A percentile compares a stretch with the other conserved stretches of the same genome.
Conservation (phyloP, 2,888 invertebrate genomes). For the Zhuqinia jingwanae region DNA sequence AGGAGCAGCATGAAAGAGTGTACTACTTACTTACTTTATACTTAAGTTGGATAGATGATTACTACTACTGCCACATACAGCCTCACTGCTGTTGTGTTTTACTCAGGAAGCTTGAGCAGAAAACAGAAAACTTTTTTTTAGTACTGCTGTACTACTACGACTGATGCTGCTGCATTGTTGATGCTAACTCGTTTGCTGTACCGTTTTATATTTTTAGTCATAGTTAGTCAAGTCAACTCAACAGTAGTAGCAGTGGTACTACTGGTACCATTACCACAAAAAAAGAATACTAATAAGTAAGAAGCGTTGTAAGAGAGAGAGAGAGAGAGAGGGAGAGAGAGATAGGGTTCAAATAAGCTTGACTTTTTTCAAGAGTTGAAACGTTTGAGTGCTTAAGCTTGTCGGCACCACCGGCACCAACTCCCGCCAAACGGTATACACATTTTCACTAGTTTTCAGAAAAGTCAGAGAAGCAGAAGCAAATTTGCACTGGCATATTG, state of each 20-base stretch:
- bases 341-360: no score
- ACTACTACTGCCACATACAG: background rate
- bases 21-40: background rate
- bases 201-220: no score
- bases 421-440: no score
- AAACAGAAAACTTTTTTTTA: no score
- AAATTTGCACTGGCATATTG: conserved; percentile 13
- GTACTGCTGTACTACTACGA: background rate
- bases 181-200: background rate
- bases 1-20: no score
- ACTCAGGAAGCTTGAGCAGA: background rate
- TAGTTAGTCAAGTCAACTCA: background rate
- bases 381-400: background rate
- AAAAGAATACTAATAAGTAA: no score
- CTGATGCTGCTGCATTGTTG: background rate
- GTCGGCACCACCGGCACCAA: background rate
- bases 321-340: no score
- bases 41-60: background rate
- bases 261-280: background rate
- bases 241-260: background rate
- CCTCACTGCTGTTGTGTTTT: background rate
- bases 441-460: no score
- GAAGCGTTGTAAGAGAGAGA: no score
- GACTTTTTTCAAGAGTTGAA: background rate
- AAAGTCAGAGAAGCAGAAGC: conserved; percentile 12